These are phyloP conservation scores for Acronicta leporina DNA, from an alignment of 2,888 invertebrate genomes.

Conservation along the genomic window DNA sequence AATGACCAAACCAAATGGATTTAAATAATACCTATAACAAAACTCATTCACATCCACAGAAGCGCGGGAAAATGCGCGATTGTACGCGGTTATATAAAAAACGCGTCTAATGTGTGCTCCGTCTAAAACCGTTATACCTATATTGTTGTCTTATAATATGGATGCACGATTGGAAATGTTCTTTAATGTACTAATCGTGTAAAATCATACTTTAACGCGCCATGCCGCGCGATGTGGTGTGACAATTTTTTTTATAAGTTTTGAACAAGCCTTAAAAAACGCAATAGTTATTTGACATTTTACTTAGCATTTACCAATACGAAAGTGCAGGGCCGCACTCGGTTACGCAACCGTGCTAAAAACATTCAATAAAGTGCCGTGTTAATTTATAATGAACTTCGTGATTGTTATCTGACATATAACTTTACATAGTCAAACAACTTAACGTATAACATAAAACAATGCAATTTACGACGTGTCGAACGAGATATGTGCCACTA, in stretches of 20 bases:
- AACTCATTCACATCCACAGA: no score
- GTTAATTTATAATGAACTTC: conserved; percentile 10
- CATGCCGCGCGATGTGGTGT: no score
- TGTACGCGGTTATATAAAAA: no score
- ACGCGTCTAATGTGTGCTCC: no score
- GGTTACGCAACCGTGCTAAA: conserved; percentile 20
- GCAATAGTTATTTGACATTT: not conserved
- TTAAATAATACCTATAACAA: no score
- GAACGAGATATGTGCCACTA: conserved; percentile 29
- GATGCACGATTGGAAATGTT: no score
- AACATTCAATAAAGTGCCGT: not conserved
- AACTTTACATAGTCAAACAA: conserved; percentile 22
- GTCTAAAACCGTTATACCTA: no score
- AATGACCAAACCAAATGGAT: no score
- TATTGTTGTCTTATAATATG: no score
- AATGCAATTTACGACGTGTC: conserved; percentile 28
- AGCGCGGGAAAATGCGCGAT: no score
- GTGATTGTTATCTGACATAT: conserved; percentile 29
- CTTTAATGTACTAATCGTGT: no score
- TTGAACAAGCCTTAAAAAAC: not conserved
- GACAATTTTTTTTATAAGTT: not conserved
- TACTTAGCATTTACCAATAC: conserved; percentile 5
- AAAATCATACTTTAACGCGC: no score
- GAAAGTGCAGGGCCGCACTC: conserved; percentile 15
- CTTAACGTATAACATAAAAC: conserved; percentile 27